Base-by-base conservation (phyloP, 1,140 invertebrate genomes). In the Adoxophyes honmai region DNA sequence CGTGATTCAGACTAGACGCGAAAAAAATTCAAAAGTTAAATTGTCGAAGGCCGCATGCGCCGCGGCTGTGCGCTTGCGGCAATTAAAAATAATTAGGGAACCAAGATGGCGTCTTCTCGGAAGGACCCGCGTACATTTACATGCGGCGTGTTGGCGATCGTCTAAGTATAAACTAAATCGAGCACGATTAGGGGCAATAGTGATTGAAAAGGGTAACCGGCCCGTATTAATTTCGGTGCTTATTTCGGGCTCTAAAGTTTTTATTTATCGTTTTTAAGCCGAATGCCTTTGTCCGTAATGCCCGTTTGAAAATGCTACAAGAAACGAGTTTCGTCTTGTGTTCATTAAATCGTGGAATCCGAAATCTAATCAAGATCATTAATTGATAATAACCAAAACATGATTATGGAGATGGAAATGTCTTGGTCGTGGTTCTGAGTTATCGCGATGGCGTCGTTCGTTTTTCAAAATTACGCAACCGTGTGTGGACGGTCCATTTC, bases 71-170 rank as follows among this genome's bases (percentile, higher is more conserved):
- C n/a, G n/a, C 80, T 81, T 70, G 80, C 74, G 81, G 81, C 81
- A 86, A 86, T 86, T 86, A 86, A 86, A 86, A 86, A 86, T 86
- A 86, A 86, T 86, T 85, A 86, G 81, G 80, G 74, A 75, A 57
- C 75, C 34, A 75, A 81, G 74, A 83, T 78, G 79, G 74, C 68
- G 69, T 66, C 66, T 86, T 86, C 83, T 82, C 67, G 73, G 83
- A 86, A 86, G 83, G 83, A 83, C 69, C 61, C 62, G 11, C 65
- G 56, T 73, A 78, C 71, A 86, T 86, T 85, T 86, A 86, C 83
- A 86, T 86, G 85, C 81, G 83, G 72, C 73, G 68, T 28, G 21
- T 28, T 28, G 55, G 57, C 58, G 60, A 44, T 52, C 44, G 55
- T 73, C 66, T 72, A 80, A 67, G 64, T 75, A 71, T 75, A 81